Evolutionary conservation across 2,888 invertebrate species (phyloP), one percentile per base, ranked within the genome.

Genomic region (Agrilus cyanescens): DNA sequence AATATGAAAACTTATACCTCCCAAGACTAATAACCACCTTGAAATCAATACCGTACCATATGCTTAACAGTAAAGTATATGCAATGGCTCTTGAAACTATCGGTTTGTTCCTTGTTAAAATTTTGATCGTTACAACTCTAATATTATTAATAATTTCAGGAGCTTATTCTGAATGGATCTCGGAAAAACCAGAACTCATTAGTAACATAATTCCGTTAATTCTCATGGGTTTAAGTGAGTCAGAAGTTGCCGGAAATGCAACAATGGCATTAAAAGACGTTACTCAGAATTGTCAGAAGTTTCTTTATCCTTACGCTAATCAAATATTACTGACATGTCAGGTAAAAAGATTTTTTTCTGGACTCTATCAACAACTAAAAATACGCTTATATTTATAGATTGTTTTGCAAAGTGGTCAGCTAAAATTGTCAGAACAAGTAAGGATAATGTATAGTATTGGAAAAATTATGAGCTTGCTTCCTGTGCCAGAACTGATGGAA

Each of bases 191-290:
- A 0, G 73, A 75, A 13, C 76, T 77, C 62, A 67, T 88, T 49
- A 72, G 72, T 18, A 72, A 73, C 45, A 76, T 82, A 5, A 70
- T 87, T 41, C 80, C 82, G n/a, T 65, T 87, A 15, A 66, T 86
- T 3, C 69, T 75, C 12, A 68, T 80, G 30, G 83, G 84, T 2
- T 64, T 88, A 10, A 73, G 68, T 25, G 74, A 79, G 50, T 67
- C 76, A 0, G 72, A 78, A 20, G 82, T 85, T 46, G 79, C 85
- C 1, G 81, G 85, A 4, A 77, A 85, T 42, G 83, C 89, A 1
- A 90, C 91, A 4, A 78, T 91, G 64, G 91, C 94, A 16, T 71
- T 94, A 10, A 87, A 91, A 61, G 91, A 91, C 58, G 75, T 95
- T 32, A 82, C 87, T 29, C 72, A 83, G 30, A 89, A 90, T 62